These are phyloP conservation scores for Amphiprion ocellaris DNA, from an alignment of 2,113 vertebrate genomes.

Conservation along the genomic window DNA sequence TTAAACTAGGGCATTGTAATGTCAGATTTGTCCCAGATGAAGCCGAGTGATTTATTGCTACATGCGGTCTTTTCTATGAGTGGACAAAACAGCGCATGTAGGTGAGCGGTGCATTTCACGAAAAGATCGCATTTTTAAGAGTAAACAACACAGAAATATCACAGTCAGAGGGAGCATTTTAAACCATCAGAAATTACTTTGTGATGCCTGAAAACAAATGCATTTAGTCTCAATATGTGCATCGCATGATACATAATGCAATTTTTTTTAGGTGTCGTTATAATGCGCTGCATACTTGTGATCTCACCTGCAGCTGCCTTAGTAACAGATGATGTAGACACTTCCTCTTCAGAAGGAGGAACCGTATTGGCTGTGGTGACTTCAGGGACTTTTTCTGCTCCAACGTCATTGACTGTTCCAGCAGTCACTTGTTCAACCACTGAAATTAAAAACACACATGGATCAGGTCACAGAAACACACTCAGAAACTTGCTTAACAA, in stretches of 20 bases:
- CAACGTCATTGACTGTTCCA: not conserved
- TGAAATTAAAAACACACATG: slow-evolving; percentile 1
- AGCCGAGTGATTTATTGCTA: too few species aligned
- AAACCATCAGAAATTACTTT: not conserved
- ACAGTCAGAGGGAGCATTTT: too few species aligned
- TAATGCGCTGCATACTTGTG: too few species aligned
- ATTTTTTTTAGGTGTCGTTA: not conserved
- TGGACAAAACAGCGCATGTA: too few species aligned
- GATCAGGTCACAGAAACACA: not conserved
- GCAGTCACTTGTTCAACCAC: slow-evolving; percentile 15
- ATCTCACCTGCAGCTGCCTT: slow-evolving; percentile 22
- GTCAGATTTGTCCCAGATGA: too few species aligned
- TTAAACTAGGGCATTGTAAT: too few species aligned
- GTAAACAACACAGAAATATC: too few species aligned
- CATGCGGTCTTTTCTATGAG: too few species aligned
- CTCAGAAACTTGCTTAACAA: not conserved
- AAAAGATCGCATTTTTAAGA: too few species aligned
- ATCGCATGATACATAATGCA: not conserved
- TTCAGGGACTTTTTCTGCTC: slow-evolving; percentile 9
- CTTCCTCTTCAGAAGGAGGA: slow-evolving; percentile 25
- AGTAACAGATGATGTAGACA: slow-evolving; percentile 15
- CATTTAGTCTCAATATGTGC: not conserved
- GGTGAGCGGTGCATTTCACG: too few species aligned
- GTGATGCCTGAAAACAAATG: not conserved
- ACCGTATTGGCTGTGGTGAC: slow-evolving; percentile 9